phyloP scores from a whole-genome alignment of 2,797 vertebrate species.

The Pygocentrus nattereri region DNA sequence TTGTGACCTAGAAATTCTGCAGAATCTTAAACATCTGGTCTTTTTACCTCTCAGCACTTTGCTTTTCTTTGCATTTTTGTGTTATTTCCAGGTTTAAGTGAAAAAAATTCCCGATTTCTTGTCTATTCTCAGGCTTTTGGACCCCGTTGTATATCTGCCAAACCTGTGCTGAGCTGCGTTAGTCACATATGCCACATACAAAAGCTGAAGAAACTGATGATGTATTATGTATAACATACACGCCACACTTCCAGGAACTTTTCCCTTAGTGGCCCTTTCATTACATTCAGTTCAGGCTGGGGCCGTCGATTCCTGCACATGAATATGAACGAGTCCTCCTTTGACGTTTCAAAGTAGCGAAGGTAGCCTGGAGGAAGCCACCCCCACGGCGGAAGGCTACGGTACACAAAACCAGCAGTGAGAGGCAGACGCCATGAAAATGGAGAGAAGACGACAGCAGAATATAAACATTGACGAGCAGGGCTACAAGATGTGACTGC shows the following conservation, averaged over 20 bases:
- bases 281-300: conserved; percentile 2
- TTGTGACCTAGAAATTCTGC: no score
- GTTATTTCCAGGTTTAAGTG: no score
- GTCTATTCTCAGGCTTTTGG: no score
- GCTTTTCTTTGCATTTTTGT: no score
- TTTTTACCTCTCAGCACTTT: no score
- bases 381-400: conserved; percentile 19
- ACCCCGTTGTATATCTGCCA: no score
- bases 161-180: neutral
- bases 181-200: neutral
- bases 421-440: neutral
- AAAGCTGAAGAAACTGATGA: neutral
- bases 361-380: conserved; percentile 26
- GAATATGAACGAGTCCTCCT: conserved; percentile 34
- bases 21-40: no score
- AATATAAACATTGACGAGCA: conserved; percentile 31
- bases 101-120: no score
- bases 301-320: conserved; percentile 22
- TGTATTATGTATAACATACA: neutral
- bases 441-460: neutral
- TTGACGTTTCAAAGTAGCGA: conserved; percentile 44
- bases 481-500: neutral
- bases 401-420: conserved; percentile 15
- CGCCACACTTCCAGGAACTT: neutral
- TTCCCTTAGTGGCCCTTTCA: conserved; percentile 8